A percentile compares a stretch with the other conserved stretches of the same genome.
Evolutionary conservation across 1,140 invertebrate genomes (phyloP).

Genomic region (Agraylea sexmaculata): DNA sequence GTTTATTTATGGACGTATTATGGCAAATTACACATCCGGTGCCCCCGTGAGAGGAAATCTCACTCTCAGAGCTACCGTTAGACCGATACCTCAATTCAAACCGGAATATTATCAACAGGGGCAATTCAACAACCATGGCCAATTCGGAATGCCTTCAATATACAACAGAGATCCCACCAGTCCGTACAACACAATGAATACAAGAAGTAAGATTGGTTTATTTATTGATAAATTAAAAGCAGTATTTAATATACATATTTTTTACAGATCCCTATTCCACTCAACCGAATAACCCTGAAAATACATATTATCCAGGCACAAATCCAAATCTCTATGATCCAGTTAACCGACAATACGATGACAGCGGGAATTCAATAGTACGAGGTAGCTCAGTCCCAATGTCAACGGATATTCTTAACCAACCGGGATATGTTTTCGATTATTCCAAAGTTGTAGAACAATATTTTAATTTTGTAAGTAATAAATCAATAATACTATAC

Average conservation of each 20-base stretch:
- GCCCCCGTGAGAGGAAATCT: constrained; percentile 75
- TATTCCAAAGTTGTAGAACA: constrained; percentile 49
- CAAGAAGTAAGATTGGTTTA: not conserved
- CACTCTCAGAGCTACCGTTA: constrained; percentile 66
- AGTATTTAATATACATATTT: not conserved
- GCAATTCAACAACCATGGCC: constrained; percentile 29
- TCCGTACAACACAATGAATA: constrained; percentile 7
- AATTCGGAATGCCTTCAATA: constrained; percentile 19
- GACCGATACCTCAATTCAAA: constrained; percentile 50
- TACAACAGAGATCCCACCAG: constrained; percentile 22
- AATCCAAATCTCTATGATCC: constrained; percentile 2
- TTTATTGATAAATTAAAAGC: constrained; percentile 4
- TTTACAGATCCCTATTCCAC: no score
- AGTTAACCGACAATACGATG: constrained; percentile 20
- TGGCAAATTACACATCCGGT: constrained; percentile 89
- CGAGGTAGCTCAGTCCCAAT: constrained; percentile 27
- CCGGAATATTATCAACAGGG: constrained; percentile 31
- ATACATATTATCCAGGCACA: constrained; percentile 18
- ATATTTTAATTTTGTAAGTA: constrained; percentile 60
- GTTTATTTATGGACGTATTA: constrained; percentile 70
- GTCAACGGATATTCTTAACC: constrained; percentile 36
- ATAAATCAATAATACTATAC: not conserved
- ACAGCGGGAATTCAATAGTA: constrained; percentile 22
- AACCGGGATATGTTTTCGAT: constrained; percentile 40
- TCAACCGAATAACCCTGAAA: constrained; percentile 13